phyloP scores from a whole-genome alignment of 2,797 vertebrate genomes.

The Rousettus madagascariensis region DNA sequence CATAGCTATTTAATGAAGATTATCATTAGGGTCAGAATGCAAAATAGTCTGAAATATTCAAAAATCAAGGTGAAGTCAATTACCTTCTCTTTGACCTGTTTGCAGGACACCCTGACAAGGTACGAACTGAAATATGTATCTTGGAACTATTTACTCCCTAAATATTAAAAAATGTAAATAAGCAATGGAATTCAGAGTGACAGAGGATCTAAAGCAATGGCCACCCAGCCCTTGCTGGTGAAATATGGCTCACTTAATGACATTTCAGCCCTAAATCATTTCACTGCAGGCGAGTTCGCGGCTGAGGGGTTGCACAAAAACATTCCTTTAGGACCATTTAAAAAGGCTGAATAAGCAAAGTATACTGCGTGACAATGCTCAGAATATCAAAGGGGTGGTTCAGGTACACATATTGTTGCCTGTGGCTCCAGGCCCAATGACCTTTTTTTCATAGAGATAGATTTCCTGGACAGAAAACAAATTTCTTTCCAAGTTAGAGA shows the following conservation, averaged over 20 bases:
- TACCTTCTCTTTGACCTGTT: slow-evolving; percentile 50
- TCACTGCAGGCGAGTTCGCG: slow-evolving; percentile 68
- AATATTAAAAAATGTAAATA: slow-evolving; percentile 63
- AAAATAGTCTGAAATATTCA: slow-evolving; percentile 63
- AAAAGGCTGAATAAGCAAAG: slow-evolving; percentile 80
- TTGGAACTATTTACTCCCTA: slow-evolving; percentile 65
- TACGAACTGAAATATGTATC: slow-evolving; percentile 52
- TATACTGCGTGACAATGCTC: slow-evolving; percentile 68
- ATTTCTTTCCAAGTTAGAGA: slow-evolving; percentile 75
- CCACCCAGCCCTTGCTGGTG: slow-evolving; percentile 75
- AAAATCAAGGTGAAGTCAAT: slow-evolving; percentile 58
- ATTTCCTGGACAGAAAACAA: slow-evolving; percentile 80
- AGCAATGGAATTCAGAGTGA: slow-evolving; percentile 45
- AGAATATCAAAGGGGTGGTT: slow-evolving; percentile 71
- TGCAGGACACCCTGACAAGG: slow-evolving; percentile 13
- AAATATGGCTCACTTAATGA: slow-evolving; percentile 83
- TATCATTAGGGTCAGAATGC: slow-evolving; percentile 55
- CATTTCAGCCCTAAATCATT: slow-evolving; percentile 82
- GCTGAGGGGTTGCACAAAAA: slow-evolving; percentile 78
- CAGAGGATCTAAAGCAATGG: slow-evolving; percentile 58
- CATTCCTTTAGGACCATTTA: slow-evolving; percentile 80
- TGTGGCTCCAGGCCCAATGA: slow-evolving; percentile 80
- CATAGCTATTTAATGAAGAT: background rate
- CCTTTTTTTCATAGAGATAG: slow-evolving; percentile 66
- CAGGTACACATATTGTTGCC: slow-evolving; percentile 72